Conservation (phyloP, 2,888 invertebrate species). For the Melanargia galathea region DNA sequence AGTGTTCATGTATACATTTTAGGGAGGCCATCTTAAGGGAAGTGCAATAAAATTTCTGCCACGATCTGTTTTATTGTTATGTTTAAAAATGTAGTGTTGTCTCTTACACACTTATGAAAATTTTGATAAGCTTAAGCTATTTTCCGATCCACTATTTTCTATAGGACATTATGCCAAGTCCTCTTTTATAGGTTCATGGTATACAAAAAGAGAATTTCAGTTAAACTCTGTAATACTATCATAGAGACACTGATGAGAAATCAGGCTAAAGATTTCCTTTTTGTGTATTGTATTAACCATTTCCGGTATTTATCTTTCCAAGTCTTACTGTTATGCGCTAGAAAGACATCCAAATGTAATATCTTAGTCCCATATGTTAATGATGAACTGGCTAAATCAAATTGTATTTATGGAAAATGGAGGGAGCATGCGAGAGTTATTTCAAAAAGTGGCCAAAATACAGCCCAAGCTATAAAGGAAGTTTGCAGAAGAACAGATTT, state of each 20-base stretch:
- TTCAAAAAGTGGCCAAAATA: constrained; percentile 54
- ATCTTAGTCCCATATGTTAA: constrained; percentile 59
- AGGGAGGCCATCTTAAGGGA: no score
- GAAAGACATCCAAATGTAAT: constrained; percentile 64
- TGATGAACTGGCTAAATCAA: constrained; percentile 62
- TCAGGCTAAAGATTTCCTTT: constrained; percentile 54
- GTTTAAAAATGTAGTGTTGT: no score
- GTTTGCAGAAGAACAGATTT: constrained; percentile 65
- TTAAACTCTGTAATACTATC: constrained; percentile 68
- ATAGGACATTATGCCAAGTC: no score
- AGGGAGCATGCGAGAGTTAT: constrained; percentile 63
- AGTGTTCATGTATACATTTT: no score
- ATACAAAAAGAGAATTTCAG: constrained; percentile 70
- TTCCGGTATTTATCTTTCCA: constrained; percentile 70
- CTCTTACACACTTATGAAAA: no score
- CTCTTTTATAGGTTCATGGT: no score
- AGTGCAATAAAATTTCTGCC: no score
- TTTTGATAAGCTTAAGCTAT: no score
- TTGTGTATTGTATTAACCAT: constrained; percentile 75
- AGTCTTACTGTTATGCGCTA: constrained; percentile 67
- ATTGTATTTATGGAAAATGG: constrained; percentile 75
- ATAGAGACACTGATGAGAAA: constrained; percentile 59
- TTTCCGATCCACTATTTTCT: no score
- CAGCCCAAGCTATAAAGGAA: constrained; percentile 53
- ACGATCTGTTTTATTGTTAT: no score